A percentile compares a stretch with the other conserved stretches of the same genome.
These are phyloP conservation scores for Zapornia atra DNA, from an alignment of 2,113 vertebrate species.

Conservation along the genomic window DNA sequence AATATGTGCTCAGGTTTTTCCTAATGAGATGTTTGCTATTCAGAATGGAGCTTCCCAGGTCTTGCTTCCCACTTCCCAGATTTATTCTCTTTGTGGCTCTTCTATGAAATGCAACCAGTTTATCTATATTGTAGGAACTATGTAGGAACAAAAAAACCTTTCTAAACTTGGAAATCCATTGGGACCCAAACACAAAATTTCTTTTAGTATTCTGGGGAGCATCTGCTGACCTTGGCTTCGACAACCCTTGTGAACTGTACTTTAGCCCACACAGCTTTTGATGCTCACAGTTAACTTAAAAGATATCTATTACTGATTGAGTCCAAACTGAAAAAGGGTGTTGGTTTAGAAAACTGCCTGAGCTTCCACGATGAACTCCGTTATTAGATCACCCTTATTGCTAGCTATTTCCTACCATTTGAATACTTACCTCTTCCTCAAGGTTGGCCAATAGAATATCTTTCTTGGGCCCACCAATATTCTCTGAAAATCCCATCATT, in stretches of 20 bases:
- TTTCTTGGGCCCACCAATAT: not conserved
- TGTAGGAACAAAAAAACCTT: not conserved
- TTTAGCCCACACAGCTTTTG: constrained; percentile 50
- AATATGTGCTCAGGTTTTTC: not conserved
- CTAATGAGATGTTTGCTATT: not conserved
- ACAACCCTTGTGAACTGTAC: constrained; percentile 23
- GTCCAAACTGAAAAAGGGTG: constrained; percentile 29
- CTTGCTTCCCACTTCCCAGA: not conserved
- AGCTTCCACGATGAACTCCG: not conserved
- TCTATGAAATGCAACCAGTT: not conserved
- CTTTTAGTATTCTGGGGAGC: constrained; percentile 18
- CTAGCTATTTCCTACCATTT: not conserved
- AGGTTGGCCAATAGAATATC: not conserved
- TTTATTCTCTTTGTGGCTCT: not conserved
- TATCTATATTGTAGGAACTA: not conserved
- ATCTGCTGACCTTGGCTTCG: constrained; percentile 27
- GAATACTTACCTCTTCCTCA: not conserved
- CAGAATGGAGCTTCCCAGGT: not conserved
- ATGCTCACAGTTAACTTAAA: constrained; percentile 27
- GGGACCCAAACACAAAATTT: constrained; percentile 7
- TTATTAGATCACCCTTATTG: not conserved
- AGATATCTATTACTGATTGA: not conserved
- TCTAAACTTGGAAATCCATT: constrained; percentile 2
- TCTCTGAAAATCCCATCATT: not conserved
- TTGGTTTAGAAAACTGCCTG: constrained; percentile 37